Base-by-base conservation (phyloP, 64 coral and sea anemone species). In the Montipora sp. region DNA sequence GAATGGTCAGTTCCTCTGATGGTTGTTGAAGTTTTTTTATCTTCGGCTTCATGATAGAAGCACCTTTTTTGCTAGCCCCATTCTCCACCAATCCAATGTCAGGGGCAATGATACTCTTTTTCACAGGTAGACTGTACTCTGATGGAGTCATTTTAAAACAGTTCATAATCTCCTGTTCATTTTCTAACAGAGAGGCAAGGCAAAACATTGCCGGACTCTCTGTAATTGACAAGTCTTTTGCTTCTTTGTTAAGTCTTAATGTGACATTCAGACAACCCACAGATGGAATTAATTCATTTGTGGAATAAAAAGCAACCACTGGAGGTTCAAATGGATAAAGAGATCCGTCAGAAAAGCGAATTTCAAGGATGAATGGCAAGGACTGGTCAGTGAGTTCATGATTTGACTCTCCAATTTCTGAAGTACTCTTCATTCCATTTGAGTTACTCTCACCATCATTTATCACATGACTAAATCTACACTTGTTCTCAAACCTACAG, bases 311-410 rank as follows among this genome's bases (percentile, higher is more conserved):
- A 48, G 71, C 92, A 74, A 98, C 77, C 16, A 98, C 19, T 61
- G 95, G 92, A 36, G 85, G 83, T 84, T 98, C 95, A 94, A 89
- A 89, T 10, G 95, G 95, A 88, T 98, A 98, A 19, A 98, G 70
- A n/a, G 88, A 94, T 73, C 92, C 89, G 21, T 94, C 68, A 51
- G 88, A 75, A 16, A 98, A 98, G 70, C 95, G 23, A 36, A 98
- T 80, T 85, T 98, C 95, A 51, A 98, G 93, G 48, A 91, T 60
- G 83, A 98, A 94, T 59, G 59, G 46, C 5, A 51, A 85, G 9
- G 82, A 71, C 44, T 59, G 77, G 53, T 27, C 73, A 49, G 75
- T 68, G 19, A 73, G 50, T 55, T 19, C 11, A 89, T 92, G 84
- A 91, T 94, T 73, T 61, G 94, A 85, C 95, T 94, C 19, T 92